Evolutionary conservation across 53 echinoderm and acorn worm species (phyloP).

Genomic region (Pentamera pediparva): DNA sequence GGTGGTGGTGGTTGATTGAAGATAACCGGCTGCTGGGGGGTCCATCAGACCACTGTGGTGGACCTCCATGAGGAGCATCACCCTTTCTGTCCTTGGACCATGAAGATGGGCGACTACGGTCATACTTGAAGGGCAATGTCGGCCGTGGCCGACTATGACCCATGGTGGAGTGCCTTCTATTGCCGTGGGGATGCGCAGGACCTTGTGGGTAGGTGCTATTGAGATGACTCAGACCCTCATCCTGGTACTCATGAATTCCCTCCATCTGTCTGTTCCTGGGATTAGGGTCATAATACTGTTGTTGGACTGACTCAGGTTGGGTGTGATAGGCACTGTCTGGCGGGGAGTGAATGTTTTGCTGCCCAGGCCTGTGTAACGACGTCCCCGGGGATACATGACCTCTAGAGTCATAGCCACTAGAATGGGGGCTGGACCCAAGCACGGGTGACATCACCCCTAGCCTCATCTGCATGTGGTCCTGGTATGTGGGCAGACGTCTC

Average conservation of each 20-base stretch:
- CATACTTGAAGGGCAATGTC: no score
- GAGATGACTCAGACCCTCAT: no score
- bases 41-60: constrained; percentile 3
- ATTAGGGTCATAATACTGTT: constrained; percentile 35
- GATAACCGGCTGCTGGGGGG: not conserved
- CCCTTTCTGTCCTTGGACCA: no score
- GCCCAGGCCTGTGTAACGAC: not conserved
- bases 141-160: no score
- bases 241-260: not conserved
- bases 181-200: not conserved
- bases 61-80: not conserved
- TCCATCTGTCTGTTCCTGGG: not conserved
- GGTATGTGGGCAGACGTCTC: constrained; percentile 68
- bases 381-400: constrained; percentile 54
- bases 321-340: not conserved
- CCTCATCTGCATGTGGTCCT: constrained; percentile 85
- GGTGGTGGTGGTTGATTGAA: not conserved
- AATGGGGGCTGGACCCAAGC: constrained; percentile 43
- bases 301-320: constrained; percentile 2
- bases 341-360: not conserved
- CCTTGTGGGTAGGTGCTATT: constrained; percentile 8
- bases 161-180: no score
- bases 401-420: constrained; percentile 55
- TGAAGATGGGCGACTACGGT: no score
- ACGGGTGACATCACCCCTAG: constrained; percentile 24